Conservation (phyloP, 2,113 vertebrate species). For the Ictidomys tridecemlineatus region DNA sequence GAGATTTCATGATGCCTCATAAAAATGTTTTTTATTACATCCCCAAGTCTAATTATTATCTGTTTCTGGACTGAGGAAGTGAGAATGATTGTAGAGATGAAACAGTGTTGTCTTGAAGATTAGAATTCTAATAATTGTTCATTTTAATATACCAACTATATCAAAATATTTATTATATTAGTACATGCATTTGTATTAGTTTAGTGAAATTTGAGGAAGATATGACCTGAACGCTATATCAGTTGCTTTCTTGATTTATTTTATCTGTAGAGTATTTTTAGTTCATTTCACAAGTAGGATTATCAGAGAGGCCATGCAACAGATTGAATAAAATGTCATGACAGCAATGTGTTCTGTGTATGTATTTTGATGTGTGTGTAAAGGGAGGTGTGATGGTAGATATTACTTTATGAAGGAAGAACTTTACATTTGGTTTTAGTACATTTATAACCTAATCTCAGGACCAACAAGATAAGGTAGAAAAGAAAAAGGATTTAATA, state of each 20-base stretch:
- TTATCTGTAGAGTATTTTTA: not conserved
- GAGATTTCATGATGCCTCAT: not conserved
- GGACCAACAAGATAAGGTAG: not conserved
- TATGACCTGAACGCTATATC: not conserved
- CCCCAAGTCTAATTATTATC: not conserved
- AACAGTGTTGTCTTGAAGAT: slow-evolving; percentile 23
- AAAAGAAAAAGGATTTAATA: not conserved
- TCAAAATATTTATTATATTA: not conserved
- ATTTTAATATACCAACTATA: not conserved
- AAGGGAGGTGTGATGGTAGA: too few species aligned
- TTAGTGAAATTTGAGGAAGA: not conserved
- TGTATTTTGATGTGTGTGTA: not conserved
- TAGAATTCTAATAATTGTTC: not conserved
- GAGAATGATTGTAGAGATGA: not conserved
- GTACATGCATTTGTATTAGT: not conserved
- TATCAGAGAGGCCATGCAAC: not conserved
- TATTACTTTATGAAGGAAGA: not conserved
- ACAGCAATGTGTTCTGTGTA: not conserved
- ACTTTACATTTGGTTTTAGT: not conserved
- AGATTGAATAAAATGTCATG: not conserved
- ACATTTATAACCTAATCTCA: not conserved
- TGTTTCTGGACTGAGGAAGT: not conserved
- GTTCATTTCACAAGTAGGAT: not conserved
- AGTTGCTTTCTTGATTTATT: slow-evolving; percentile 29
- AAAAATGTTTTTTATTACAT: not conserved